Evolutionary conservation across 2,113 vertebrate genomes (phyloP).

Genomic region (Beaufortia kweichowensis): DNA sequence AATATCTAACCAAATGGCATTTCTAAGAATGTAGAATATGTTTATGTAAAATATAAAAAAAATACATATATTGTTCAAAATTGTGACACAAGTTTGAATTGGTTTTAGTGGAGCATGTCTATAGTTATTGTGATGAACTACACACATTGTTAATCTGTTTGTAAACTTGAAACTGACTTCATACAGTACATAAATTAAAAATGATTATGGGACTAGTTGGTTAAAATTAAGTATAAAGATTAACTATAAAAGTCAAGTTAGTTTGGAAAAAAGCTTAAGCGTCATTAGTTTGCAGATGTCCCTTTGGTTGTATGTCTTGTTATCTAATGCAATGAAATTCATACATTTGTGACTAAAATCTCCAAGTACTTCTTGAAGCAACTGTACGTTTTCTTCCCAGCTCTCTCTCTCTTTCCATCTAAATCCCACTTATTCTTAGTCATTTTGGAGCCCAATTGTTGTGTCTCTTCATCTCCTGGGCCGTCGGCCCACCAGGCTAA

Average conservation of each 20-base stretch:
- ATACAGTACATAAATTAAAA: too few species aligned
- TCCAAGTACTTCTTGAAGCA: background rate
- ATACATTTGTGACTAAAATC: background rate
- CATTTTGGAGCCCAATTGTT: conserved; percentile 57
- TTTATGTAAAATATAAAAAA: too few species aligned
- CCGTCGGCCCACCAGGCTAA: conserved; percentile 31
- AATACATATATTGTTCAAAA: too few species aligned
- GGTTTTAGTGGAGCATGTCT: too few species aligned
- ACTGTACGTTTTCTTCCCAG: conserved; percentile 15
- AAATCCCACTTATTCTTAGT: conserved; percentile 36
- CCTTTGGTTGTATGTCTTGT: background rate
- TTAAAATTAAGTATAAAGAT: background rate
- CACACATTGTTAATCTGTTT: too few species aligned
- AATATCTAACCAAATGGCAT: background rate
- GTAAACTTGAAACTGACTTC: too few species aligned
- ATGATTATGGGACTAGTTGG: too few species aligned
- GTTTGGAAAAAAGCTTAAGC: background rate
- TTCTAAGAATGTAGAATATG: too few species aligned
- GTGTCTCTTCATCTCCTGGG: conserved; percentile 45
- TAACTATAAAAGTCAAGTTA: background rate
- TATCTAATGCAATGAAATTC: background rate
- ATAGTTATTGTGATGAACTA: too few species aligned
- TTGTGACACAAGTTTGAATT: too few species aligned
- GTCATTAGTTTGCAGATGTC: background rate
- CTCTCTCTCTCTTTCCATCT: conserved; percentile 37